Evolutionary conservation across 2,797 vertebrate genomes (phyloP).

Genomic region (Macropodus opercularis): DNA sequence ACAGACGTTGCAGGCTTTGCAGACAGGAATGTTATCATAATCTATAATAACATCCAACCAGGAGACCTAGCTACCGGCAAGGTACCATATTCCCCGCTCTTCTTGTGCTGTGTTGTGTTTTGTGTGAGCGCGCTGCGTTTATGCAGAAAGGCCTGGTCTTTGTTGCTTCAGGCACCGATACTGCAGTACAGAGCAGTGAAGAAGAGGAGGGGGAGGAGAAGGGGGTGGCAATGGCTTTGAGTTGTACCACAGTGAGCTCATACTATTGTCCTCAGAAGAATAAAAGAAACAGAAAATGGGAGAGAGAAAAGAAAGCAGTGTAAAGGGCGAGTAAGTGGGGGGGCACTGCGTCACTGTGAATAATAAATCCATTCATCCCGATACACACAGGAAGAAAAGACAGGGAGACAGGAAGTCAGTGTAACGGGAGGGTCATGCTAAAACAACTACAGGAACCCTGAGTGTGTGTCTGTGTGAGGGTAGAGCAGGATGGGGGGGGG

Average conservation of each 20-base stretch:
- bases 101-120: constrained; percentile 27
- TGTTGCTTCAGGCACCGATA: constrained; percentile 72
- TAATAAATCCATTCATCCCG: constrained; percentile 81
- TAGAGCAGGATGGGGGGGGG: constrained; percentile 32
- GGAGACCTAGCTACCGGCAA: constrained; percentile 17
- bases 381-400: constrained; percentile 79
- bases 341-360: constrained; percentile 74
- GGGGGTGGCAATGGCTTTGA: constrained; percentile 50
- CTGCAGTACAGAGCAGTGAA: constrained; percentile 59
- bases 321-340: constrained; percentile 50
- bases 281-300: constrained; percentile 63
- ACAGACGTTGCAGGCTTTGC: not conserved
- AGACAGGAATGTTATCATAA: constrained; percentile 3
- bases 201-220: constrained; percentile 36
- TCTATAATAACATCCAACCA: constrained; percentile 8
- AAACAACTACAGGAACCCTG: constrained; percentile 76
- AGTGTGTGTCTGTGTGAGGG: constrained; percentile 40
- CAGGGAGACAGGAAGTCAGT: constrained; percentile 76
- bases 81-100: constrained; percentile 30
- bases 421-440: constrained; percentile 55
- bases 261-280: constrained; percentile 78
- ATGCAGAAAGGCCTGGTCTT: constrained; percentile 66
- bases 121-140: constrained; percentile 32
- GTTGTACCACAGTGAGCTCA: constrained; percentile 79
- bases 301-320: constrained; percentile 64